Evolutionary conservation across 2,113 vertebrate species (phyloP).

Genomic region (Menura novaehollandiae): DNA sequence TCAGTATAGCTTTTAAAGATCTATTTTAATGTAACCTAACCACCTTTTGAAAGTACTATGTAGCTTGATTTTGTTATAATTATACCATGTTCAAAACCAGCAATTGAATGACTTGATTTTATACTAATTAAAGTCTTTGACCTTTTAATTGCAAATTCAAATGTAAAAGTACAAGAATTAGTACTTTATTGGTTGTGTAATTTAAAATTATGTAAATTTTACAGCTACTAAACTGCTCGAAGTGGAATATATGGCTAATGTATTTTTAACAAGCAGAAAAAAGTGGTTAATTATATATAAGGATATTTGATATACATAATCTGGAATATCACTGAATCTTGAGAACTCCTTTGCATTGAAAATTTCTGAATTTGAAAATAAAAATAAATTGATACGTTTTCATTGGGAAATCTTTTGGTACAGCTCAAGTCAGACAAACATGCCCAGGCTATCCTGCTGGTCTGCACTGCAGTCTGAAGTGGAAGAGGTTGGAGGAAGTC

Average conservation of each 20-base stretch:
- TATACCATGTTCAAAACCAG: constrained; percentile 1
- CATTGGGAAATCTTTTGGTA: not conserved
- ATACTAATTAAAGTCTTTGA: constrained; percentile 3
- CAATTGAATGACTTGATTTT: not conserved
- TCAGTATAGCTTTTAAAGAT: not conserved
- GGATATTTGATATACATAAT: not conserved
- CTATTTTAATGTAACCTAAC: not conserved
- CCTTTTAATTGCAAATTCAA: constrained; percentile 25
- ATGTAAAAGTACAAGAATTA: constrained; percentile 36
- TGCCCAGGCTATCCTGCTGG: not conserved
- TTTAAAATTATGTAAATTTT: constrained; percentile 49
- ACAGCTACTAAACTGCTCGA: not conserved
- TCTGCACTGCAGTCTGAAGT: not conserved
- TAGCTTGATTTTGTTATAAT: constrained; percentile 24
- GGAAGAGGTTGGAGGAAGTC: not conserved
- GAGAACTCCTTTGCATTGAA: not conserved
- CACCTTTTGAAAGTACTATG: not conserved
- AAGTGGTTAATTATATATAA: not conserved
- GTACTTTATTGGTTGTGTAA: not conserved
- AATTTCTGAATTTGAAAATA: not conserved
- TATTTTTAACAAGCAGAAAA: constrained; percentile 11
- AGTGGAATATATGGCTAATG: not conserved
- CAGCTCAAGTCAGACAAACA: not conserved
- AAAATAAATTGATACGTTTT: not conserved
- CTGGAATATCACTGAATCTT: not conserved